Evolutionary conservation across 37 sponge, comb jelly and placozoan species (phyloP).

Genomic region (Aplysina aerophoba): DNA sequence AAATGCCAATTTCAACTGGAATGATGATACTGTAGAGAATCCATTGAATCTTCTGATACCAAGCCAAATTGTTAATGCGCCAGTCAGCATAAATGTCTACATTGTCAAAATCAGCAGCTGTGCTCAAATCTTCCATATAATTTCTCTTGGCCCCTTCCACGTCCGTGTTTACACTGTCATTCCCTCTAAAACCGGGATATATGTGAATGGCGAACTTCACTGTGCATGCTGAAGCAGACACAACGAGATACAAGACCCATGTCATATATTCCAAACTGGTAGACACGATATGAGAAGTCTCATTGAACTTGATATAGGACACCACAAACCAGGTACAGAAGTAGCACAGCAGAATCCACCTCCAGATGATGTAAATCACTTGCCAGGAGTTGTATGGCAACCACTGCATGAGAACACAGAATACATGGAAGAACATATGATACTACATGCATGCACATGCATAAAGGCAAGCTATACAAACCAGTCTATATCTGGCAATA

Average conservation of each 20-base stretch:
- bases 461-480: too few relatives aligned
- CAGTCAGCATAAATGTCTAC: slow-evolving; percentile 16
- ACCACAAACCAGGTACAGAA: slow-evolving; percentile 41
- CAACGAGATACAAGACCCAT: slow-evolving; percentile 36
- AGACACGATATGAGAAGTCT: slow-evolving; percentile 35
- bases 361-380: slow-evolving; percentile 35
- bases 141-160: neutral
- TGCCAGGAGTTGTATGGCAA: slow-evolving; percentile 45
- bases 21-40: slow-evolving; percentile 18
- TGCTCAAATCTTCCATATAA: neutral
- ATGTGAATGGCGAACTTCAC: neutral
- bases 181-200: neutral
- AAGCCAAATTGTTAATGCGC: slow-evolving; percentile 19
- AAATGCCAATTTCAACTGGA: neutral
- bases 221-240: slow-evolving; percentile 34
- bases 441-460: too few relatives aligned
- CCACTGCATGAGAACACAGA: slow-evolving; percentile 45
- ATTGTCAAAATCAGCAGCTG: neutral
- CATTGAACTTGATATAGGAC: neutral
- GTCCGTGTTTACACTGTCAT: neutral
- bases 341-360: slow-evolving; percentile 46
- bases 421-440: neutral
- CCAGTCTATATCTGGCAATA: too few relatives aligned
- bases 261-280: slow-evolving; percentile 50
- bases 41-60: slow-evolving; percentile 45